phyloP scores from a whole-genome alignment of 2,888 invertebrate genomes.

The Dromius quadrimaculatus region DNA sequence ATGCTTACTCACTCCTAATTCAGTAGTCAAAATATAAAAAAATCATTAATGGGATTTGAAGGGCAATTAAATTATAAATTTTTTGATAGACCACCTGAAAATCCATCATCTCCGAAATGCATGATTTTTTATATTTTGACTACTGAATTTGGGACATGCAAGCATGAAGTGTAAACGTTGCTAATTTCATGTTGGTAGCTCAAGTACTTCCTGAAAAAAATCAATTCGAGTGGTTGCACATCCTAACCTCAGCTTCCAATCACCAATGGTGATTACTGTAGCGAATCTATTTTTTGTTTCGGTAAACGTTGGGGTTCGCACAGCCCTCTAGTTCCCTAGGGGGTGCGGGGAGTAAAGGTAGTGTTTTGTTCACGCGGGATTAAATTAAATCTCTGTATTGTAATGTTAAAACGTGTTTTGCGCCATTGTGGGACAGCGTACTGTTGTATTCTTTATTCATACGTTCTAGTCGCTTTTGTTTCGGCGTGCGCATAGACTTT shows the following conservation, averaged over 20 bases:
- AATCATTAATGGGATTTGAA: too few relatives aligned
- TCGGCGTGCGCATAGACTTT: slow-evolving; percentile 40
- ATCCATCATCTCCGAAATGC: too few relatives aligned
- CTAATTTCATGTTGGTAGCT: too few relatives aligned
- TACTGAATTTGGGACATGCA: too few relatives aligned
- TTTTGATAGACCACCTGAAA: too few relatives aligned
- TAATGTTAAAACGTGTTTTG: slow-evolving; percentile 65
- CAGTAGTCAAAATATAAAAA: too few relatives aligned
- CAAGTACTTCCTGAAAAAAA: too few relatives aligned
- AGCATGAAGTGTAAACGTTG: not conserved
- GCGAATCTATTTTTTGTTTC: slow-evolving; percentile 60
- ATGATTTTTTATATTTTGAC: too few relatives aligned
- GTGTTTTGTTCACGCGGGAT: slow-evolving; percentile 61
- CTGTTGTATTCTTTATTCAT: slow-evolving; percentile 50
- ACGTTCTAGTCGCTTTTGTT: slow-evolving; percentile 34
- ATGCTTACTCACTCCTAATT: too few relatives aligned
- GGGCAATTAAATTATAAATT: too few relatives aligned
- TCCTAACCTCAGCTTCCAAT: slow-evolving; percentile 3
- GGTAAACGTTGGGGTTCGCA: slow-evolving; percentile 29
- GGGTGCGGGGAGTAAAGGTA: slow-evolving; percentile 7
- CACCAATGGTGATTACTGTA: slow-evolving; percentile 59
- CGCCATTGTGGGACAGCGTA: slow-evolving; percentile 61
- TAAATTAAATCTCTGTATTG: slow-evolving; percentile 66
- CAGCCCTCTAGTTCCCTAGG: slow-evolving; percentile 7
- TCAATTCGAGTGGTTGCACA: too few relatives aligned